Percentiles rank a stretch among this genome's conserved stretches.
Conservation (phyloP, 1,140 invertebrate genomes). For the Hestina assimilis region DNA sequence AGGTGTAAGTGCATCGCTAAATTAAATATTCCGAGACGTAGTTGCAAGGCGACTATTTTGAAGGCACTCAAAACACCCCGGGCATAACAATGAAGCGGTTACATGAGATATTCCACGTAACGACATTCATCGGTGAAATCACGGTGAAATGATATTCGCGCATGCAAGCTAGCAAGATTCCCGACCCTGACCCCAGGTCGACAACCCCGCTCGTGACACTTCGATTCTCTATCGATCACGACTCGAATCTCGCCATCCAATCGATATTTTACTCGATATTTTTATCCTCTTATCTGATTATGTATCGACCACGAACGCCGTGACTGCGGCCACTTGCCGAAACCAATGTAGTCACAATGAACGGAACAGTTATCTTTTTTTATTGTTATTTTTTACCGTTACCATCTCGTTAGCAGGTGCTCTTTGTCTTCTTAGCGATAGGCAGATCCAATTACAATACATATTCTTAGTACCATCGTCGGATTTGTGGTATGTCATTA, state of each 20-base stretch:
- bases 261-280: conserved; percentile 68
- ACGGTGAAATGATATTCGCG: conserved; percentile 65
- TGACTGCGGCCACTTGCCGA: conserved; percentile 56
- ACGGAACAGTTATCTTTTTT: conserved; percentile 59
- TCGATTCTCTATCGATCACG: conserved; percentile 76
- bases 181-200: conserved; percentile 70
- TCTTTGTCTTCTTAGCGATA: conserved; percentile 32
- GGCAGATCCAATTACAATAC: conserved; percentile 30
- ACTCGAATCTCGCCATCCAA: conserved; percentile 64
- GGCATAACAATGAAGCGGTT: conserved; percentile 65
- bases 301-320: conserved; percentile 51
- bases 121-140: conserved; percentile 60
- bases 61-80: not conserved
- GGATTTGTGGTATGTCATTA: conserved; percentile 6
- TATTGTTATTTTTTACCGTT: conserved; percentile 64
- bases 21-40: not conserved
- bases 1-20: not conserved
- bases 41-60: not conserved
- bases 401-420: conserved; percentile 63
- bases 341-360: conserved; percentile 56
- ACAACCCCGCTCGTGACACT: conserved; percentile 73
- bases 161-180: conserved; percentile 58
- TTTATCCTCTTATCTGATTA: conserved; percentile 70
- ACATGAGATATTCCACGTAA: conserved; percentile 70
- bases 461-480: conserved; percentile 14